Conservation (phyloP, 30 jellyfish, hydroid and myxozoan species). For the Aurelia sp. region DNA sequence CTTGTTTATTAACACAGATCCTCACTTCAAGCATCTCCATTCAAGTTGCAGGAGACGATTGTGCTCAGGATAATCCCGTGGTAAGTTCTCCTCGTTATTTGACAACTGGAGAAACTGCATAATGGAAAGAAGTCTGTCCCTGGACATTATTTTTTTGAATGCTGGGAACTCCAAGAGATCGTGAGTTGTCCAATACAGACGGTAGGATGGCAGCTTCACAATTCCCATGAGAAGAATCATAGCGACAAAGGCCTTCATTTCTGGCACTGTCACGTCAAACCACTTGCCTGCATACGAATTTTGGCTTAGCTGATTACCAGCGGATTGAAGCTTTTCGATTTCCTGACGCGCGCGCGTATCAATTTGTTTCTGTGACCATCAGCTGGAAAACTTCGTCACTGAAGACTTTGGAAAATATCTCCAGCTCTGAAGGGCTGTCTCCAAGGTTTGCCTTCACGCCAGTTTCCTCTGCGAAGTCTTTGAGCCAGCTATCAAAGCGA, state of each 20-base stretch:
- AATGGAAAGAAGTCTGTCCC: neutral
- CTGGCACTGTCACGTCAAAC: neutral
- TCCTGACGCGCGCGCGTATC: conserved; percentile 9
- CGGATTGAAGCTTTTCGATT: neutral
- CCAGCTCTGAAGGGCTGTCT: conserved; percentile 3
- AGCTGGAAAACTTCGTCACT: conserved; percentile 3
- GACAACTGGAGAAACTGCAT: too few relatives aligned
- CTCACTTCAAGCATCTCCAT: too few relatives aligned
- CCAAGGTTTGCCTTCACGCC: neutral
- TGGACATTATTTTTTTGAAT: neutral
- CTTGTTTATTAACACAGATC: too few relatives aligned
- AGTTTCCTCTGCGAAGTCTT: conserved; percentile 1
- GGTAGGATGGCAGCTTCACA: neutral
- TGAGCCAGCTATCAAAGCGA: conserved; percentile 3
- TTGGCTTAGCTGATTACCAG: neutral
- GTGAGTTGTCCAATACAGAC: neutral
- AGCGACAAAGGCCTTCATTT: conserved; percentile 3
- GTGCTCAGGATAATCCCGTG: too few relatives aligned
- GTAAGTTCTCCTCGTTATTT: too few relatives aligned
- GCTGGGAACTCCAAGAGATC: neutral
- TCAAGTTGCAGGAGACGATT: too few relatives aligned
- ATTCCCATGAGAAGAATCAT: conserved; percentile 11
- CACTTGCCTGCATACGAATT: neutral
- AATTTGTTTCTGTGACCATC: neutral
- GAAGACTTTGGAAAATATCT: conserved; percentile 17